Percentiles rank a stretch among this genome's conserved stretches.
These are phyloP conservation scores for Tupaia chinensis DNA, from an alignment of 2,113 vertebrate genomes.

Conservation along the genomic window DNA sequence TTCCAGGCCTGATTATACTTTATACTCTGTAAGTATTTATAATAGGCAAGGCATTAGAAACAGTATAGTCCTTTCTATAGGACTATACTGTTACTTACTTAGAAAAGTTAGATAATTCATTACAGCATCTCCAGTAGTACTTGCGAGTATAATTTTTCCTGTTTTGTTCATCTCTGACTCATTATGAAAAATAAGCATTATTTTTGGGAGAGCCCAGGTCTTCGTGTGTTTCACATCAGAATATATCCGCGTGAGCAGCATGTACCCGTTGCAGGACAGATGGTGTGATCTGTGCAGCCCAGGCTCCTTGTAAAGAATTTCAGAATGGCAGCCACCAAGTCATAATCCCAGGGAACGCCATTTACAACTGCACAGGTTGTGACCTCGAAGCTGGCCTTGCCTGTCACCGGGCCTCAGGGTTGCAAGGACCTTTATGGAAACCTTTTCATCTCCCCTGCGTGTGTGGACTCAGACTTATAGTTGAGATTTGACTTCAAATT, in stretches of 20 bases:
- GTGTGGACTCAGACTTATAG: neutral
- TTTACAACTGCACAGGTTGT: neutral
- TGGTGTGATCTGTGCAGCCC: neutral
- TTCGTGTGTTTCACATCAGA: rapidly evolving
- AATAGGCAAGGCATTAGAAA: neutral
- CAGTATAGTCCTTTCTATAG: neutral
- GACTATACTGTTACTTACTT: neutral
- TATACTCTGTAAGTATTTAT: neutral
- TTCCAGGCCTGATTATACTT: slow-evolving; percentile 35
- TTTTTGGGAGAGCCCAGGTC: neutral
- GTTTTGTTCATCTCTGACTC: neutral
- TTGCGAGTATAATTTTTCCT: neutral
- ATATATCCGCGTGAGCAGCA: neutral
- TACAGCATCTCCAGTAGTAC: neutral
- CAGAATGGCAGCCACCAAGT: neutral
- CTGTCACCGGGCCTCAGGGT: rapidly evolving
- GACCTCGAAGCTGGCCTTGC: no score
- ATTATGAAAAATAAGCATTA: neutral
- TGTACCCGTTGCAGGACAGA: neutral
- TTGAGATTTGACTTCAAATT: neutral
- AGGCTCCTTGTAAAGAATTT: no score
- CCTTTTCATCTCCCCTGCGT: neutral
- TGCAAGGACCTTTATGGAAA: rapidly evolving
- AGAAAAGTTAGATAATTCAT: neutral
- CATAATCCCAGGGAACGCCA: no score